Conservation (phyloP, 2,113 vertebrate species). For the Sander vitreus region DNA sequence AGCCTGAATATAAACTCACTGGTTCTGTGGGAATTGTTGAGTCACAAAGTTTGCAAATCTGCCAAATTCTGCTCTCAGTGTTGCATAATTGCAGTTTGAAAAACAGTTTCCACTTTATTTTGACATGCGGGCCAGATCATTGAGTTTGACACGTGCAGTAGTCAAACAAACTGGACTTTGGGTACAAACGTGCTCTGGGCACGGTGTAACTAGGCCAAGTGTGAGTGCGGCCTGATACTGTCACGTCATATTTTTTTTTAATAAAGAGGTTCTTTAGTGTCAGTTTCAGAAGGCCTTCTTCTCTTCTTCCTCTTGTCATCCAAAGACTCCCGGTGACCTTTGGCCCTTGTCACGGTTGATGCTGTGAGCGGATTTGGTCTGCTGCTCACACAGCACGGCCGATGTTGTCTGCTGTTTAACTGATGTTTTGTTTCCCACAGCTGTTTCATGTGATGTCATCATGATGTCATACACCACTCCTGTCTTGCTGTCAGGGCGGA, state of each 20-base stretch:
- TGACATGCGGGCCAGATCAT: no score
- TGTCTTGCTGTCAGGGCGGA: background rate
- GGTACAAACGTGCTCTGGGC: no score
- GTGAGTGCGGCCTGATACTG: no score
- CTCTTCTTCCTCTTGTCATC: background rate
- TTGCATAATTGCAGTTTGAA: no score
- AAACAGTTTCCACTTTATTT: no score
- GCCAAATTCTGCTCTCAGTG: no score
- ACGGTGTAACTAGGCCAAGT: no score
- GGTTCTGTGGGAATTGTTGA: no score
- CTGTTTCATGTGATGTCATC: slow-evolving; percentile 20
- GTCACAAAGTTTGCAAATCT: no score
- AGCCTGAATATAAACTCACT: no score
- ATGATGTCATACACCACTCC: slow-evolving; percentile 32
- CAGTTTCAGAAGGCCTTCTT: background rate
- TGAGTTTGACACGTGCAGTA: no score
- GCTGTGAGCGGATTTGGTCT: background rate
- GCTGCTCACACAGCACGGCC: background rate
- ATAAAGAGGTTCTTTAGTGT: background rate
- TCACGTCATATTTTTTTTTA: background rate
- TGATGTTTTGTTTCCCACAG: slow-evolving; percentile 6
- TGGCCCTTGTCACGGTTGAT: background rate
- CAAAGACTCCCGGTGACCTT: slow-evolving; percentile 3
- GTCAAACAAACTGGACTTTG: no score
- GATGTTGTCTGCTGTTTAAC: background rate